A percentile compares a stretch with the other conserved stretches of the same genome.
These are phyloP conservation scores for Silurus glanis DNA, from an alignment of 2,113 vertebrate genomes.

Conservation along the genomic window DNA sequence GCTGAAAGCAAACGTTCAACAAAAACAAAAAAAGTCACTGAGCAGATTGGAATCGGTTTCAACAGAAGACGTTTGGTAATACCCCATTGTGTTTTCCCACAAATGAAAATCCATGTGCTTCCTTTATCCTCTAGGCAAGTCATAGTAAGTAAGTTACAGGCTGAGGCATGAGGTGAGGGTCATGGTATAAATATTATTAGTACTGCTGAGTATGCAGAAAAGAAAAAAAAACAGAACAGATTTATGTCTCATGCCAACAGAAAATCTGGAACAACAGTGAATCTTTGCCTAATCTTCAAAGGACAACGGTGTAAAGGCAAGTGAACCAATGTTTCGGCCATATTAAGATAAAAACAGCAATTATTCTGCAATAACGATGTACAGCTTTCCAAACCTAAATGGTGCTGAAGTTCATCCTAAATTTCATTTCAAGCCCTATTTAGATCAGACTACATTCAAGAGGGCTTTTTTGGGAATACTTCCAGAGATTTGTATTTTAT, in stretches of 20 bases:
- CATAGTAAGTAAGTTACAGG: neutral
- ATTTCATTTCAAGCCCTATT: neutral
- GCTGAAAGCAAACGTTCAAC: conserved; percentile 20
- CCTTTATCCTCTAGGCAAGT: conserved; percentile 15
- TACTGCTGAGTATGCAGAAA: neutral
- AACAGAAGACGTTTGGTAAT: conserved; percentile 27
- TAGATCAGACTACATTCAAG: neutral
- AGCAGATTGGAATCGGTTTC: conserved; percentile 42
- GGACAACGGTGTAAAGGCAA: neutral
- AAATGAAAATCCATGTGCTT: conserved; percentile 25
- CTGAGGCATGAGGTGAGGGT: neutral
- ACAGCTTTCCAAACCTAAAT: neutral
- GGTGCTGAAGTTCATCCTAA: neutral
- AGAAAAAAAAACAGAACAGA: neutral
- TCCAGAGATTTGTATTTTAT: neutral
- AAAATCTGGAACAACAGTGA: neutral
- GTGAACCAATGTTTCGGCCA: neutral
- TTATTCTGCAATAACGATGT: neutral
- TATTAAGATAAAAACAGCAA: neutral
- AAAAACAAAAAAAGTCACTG: conserved; percentile 31
- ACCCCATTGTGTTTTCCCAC: conserved; percentile 46
- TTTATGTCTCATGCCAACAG: neutral
- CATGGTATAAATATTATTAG: neutral
- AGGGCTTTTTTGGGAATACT: neutral
- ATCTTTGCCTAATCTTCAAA: neutral